Evolutionary conservation across 2,797 vertebrate species (phyloP).

Genomic region (Coluber constrictor): DNA sequence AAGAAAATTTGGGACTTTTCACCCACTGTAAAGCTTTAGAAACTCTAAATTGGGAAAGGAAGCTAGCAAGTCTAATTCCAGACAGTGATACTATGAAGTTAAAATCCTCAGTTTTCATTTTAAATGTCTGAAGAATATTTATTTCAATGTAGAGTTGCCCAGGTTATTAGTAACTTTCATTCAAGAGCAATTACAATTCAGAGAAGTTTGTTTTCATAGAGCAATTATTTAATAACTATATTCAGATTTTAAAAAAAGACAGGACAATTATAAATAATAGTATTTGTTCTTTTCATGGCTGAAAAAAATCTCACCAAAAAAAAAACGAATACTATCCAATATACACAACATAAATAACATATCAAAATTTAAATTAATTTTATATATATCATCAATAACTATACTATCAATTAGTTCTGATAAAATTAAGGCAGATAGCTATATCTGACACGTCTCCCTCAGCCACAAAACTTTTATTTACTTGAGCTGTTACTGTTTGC

Average conservation of each 20-base stretch:
- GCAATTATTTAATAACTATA: background rate
- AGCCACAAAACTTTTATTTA: conserved; percentile 40
- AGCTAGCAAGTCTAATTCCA: background rate
- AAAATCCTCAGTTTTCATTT: background rate
- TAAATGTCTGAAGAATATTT: background rate
- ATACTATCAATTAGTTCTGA: conserved; percentile 7
- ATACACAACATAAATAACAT: background rate
- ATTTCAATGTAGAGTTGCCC: background rate
- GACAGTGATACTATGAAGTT: background rate
- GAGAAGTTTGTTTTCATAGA: background rate
- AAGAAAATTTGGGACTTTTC: background rate
- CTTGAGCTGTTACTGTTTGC: conserved; percentile 19
- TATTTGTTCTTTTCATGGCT: background rate
- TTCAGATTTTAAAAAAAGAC: background rate
- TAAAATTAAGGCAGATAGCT: background rate
- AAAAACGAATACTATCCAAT: background rate
- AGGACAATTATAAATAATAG: background rate
- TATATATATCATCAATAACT: conserved; percentile 1
- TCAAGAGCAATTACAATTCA: background rate
- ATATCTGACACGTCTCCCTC: conserved; percentile 17
- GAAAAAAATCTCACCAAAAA: background rate
- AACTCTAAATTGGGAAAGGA: background rate
- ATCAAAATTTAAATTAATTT: conserved; percentile 12
- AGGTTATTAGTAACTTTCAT: background rate
- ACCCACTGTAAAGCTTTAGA: background rate